Evolutionary conservation across 1,140 invertebrate genomes (phyloP).

Genomic region (Cotesia chilonis): DNA sequence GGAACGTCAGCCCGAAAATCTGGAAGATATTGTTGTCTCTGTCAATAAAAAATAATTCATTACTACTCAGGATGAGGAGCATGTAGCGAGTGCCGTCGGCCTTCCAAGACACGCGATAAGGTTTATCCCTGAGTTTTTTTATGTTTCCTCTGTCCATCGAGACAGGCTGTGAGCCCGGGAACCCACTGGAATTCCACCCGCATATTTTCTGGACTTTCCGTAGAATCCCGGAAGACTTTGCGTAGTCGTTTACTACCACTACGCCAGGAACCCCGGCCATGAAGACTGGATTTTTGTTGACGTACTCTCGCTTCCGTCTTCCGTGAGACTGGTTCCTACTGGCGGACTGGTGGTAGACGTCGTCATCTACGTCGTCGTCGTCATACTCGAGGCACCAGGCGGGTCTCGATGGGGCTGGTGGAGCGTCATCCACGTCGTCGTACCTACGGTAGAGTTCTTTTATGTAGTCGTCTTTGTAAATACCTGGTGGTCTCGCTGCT

Average conservation of each 20-base stretch:
- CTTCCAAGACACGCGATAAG: constrained; percentile 98
- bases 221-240: constrained; percentile 75
- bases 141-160: constrained; percentile 93
- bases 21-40: constrained; percentile 95
- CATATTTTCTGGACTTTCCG: constrained; percentile 83
- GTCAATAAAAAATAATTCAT: constrained; percentile 93
- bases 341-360: constrained; percentile 46
- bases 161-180: constrained; percentile 96
- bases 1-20: constrained; percentile 83
- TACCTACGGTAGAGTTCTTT: constrained; percentile 79
- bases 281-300: constrained; percentile 74
- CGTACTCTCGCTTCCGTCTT: constrained; percentile 60
- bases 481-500: constrained; percentile 75
- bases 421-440: constrained; percentile 77
- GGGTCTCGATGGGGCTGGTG: constrained; percentile 78
- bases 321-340: constrained; percentile 38
- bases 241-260: constrained; percentile 69
- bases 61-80: constrained; percentile 90
- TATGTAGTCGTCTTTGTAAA: constrained; percentile 83
- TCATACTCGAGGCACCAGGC: constrained; percentile 79
- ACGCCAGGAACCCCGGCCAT: constrained; percentile 86
- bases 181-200: constrained; percentile 79
- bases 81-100: constrained; percentile 98
- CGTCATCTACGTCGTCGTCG: constrained; percentile 58
- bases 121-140: constrained; percentile 76